Percentiles rank a stretch among this genome's conserved stretches.
Evolutionary conservation across 2,797 vertebrate species (phyloP).

Genomic region (Diplodus sargus): DNA sequence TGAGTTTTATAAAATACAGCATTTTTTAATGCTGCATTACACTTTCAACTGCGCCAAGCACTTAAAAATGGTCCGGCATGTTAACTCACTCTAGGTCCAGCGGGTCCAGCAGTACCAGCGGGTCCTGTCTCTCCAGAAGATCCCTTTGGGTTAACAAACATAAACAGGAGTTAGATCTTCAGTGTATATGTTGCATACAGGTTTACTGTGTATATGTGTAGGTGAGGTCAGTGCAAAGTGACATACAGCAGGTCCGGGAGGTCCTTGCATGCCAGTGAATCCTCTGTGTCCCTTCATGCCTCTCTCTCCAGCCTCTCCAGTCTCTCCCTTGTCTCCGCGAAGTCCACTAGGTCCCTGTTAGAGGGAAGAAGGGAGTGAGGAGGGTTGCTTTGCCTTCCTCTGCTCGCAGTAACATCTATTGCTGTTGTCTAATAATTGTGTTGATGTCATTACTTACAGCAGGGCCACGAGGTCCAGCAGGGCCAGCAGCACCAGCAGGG

Average conservation of each 20-base stretch:
- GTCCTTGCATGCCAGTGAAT: slow-evolving; percentile 97
- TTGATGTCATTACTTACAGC: slow-evolving; percentile 86
- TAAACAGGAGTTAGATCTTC: slow-evolving; percentile 19
- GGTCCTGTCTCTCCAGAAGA: slow-evolving; percentile 93
- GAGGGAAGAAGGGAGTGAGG: neutral
- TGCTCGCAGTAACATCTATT: neutral
- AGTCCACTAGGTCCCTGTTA: slow-evolving; percentile 89
- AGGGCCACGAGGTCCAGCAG: slow-evolving; percentile 93
- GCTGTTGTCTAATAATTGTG: neutral
- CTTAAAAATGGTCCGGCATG: neutral
- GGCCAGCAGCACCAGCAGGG: slow-evolving; percentile 86
- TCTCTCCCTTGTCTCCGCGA: slow-evolving; percentile 99
- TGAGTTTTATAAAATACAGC: neutral
- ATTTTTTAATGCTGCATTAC: slow-evolving; percentile 10
- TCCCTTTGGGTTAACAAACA: slow-evolving; percentile 83
- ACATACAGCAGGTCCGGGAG: slow-evolving; percentile 93
- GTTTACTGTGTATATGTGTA: neutral
- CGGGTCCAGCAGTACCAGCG: slow-evolving; percentile 92
- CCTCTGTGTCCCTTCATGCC: slow-evolving; percentile 99
- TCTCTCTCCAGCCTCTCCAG: slow-evolving; percentile 96
- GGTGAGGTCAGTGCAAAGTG: neutral
- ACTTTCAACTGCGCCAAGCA: neutral
- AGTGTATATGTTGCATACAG: neutral
- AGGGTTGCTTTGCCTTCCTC: neutral
- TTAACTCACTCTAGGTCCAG: slow-evolving; percentile 93